Base-by-base conservation (phyloP, 1,140 invertebrate species). In the Orius insidiosus region DNA sequence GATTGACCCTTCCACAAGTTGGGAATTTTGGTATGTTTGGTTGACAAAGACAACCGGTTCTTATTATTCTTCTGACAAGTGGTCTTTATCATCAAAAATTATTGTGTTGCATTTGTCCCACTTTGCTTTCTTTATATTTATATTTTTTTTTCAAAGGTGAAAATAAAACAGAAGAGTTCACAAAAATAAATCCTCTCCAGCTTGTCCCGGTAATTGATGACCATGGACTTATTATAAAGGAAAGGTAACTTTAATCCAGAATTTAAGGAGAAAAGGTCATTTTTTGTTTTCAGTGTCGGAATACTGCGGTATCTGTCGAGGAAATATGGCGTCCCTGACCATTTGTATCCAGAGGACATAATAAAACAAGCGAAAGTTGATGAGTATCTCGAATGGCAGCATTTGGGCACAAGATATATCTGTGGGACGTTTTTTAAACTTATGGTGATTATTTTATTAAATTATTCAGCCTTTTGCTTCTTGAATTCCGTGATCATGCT, bases 311-410 rank as follows among this genome's bases (percentile, higher is more conserved):
- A 75, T 56, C 55, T 74, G 40, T 62, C 60, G 9, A 59, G 65
- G 36, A 67, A 73, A 57, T 67, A 67, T 50, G 55, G 65, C 37
- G 58, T 80, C 2, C 55, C 65, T 1, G 71, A 80, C 54, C 65
- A 76, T 37, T 78, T 76, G 68, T 90, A 83, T 60, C 84, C 85
- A 5, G 68, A 65, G 50, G 74, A 83, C 41, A 69, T 64, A 15
- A 65, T 77, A 51, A 53, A 62, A n/a, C 74, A 76, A 60, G 81
- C 83, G 0, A 67, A 68, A 49, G 74, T 89, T 1, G 82, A 90
- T 55, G 84, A 89, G 61, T 90, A 78, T 56, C 63, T 88, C 34
- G 77, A 85, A 62, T 92, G 85, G 85, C 85, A 93, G 49, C 86
- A 90, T 57, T 56, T 73, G 3, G 80, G 81, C 42, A 67, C 77